These are phyloP conservation scores for Agriopis marginaria DNA, from an alignment of 2,888 invertebrate species.

Conservation along the genomic window DNA sequence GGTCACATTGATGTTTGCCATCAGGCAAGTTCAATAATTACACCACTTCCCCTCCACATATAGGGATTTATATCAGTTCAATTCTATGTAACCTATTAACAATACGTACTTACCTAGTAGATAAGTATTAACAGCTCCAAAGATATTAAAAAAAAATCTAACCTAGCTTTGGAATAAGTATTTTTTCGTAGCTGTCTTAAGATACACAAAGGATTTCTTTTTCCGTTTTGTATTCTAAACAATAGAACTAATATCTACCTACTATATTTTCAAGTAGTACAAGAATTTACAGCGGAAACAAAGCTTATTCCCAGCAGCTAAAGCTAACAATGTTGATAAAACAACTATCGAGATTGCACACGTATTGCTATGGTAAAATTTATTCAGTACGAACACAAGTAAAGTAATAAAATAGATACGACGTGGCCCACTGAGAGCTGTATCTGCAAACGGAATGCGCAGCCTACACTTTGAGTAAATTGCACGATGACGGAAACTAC, in stretches of 20 bases:
- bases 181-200: not conserved
- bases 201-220: not conserved
- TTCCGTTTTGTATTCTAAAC: not conserved
- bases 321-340: conserved; percentile 28
- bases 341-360: conserved; percentile 28
- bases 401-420: conserved; percentile 42
- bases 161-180: not conserved
- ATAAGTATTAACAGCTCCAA: not conserved
- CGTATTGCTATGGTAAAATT: conserved; percentile 35
- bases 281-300: conserved; percentile 5
- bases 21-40: not conserved
- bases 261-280: not conserved
- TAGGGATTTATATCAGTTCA: not conserved
- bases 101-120: not conserved
- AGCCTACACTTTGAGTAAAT: conserved; percentile 46
- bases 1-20: not conserved
- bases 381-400: conserved; percentile 37
- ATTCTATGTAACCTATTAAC: not conserved
- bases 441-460: conserved; percentile 51
- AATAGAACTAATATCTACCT: not conserved
- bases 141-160: not conserved
- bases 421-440: conserved; percentile 47
- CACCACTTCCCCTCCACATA: not conserved
- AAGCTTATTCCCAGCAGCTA: conserved; percentile 15
- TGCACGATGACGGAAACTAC: conserved; percentile 36